phyloP scores from a whole-genome alignment of 2,888 invertebrate genomes.

The Amphipyra tragopoginis region DNA sequence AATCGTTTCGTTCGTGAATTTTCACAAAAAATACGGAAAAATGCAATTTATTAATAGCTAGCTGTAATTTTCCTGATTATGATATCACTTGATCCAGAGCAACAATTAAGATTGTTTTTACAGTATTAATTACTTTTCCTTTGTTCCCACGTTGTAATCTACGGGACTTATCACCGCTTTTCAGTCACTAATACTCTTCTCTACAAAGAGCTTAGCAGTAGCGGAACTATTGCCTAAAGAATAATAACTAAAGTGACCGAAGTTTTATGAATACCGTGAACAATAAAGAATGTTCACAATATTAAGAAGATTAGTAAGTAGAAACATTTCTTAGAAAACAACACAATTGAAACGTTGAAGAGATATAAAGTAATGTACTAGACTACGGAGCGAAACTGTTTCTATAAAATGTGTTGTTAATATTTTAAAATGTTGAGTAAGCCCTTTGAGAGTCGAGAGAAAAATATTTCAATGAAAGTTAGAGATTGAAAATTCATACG shows the following conservation, averaged over 20 bases:
- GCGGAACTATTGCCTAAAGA: background rate
- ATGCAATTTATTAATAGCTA: background rate
- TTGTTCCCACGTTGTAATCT: conserved; percentile 1
- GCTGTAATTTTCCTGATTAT: background rate
- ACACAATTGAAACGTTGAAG: conserved; percentile 29
- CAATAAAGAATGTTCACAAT: conserved; percentile 19
- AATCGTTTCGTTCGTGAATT: background rate
- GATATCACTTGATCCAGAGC: conserved; percentile 2
- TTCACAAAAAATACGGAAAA: background rate
- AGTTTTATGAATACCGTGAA: conserved; percentile 12
- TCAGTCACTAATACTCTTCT: background rate
- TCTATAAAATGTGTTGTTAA: conserved; percentile 41
- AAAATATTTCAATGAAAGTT: conserved; percentile 50
- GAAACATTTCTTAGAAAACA: conserved; percentile 34
- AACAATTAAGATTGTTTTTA: conserved; percentile 1
- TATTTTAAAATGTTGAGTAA: conserved; percentile 46
- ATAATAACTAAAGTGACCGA: conserved; percentile 6
- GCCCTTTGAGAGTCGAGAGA: conserved; percentile 39
- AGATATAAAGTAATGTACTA: conserved; percentile 17
- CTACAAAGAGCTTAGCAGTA: background rate
- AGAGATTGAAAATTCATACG: conserved; percentile 48
- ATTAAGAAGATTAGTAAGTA: conserved; percentile 32
- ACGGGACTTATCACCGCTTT: background rate
- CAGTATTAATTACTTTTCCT: background rate
- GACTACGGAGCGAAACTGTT: conserved; percentile 11